Base-by-base conservation (phyloP, 2,113 vertebrate species). In the Urocitellus parryii region DNA sequence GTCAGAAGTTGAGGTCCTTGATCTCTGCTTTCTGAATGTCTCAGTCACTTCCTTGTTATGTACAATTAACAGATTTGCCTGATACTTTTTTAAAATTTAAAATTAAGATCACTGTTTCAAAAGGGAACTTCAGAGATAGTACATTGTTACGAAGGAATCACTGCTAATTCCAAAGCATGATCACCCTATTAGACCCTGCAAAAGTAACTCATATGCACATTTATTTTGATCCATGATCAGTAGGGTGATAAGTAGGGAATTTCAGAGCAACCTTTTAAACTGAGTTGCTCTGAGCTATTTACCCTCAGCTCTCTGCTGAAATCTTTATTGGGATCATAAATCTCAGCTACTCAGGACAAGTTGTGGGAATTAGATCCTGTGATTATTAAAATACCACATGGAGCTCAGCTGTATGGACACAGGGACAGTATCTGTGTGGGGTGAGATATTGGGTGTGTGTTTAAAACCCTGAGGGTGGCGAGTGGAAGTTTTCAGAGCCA, bases 101-200 rank as follows among this genome's bases (percentile, higher is more conserved):
- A 79, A 86, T 82, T 37, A 94, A 97, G 73, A 58, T 34, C 8
- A 67, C 39, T 88, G 10, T 68, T 90, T 48, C 42, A 45, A 88
- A 96, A 92, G 25, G 34, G 12, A 65, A 88, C 51, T 92, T 93
- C 48, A 84, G 83, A 95, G 70, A 85, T 92, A 79, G 84, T 82
- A 53, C 4, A 61, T 27, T 53, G 34, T 79, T 93, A 92, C 10
- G 65, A 95, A 97, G 51, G 56, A 16, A 83, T 32, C 63, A 12
- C 74, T 96, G 37, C 51, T 89, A 91, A 95, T 95, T 96, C 68
- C 81, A 95, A 92, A 97, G 80, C 20, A 67, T n/a, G 78, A 86
- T 92, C 63, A 82, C 70, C 78, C 67, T 77, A 20, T 93, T 88
- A 95, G 81, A 85, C 68, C 34, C 25, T 88, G 77, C 85, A 92